Evolutionary conservation across 2,888 invertebrate species (phyloP), one percentile per base, ranked within the genome.

Genomic region (Cephus pulcher): DNA sequence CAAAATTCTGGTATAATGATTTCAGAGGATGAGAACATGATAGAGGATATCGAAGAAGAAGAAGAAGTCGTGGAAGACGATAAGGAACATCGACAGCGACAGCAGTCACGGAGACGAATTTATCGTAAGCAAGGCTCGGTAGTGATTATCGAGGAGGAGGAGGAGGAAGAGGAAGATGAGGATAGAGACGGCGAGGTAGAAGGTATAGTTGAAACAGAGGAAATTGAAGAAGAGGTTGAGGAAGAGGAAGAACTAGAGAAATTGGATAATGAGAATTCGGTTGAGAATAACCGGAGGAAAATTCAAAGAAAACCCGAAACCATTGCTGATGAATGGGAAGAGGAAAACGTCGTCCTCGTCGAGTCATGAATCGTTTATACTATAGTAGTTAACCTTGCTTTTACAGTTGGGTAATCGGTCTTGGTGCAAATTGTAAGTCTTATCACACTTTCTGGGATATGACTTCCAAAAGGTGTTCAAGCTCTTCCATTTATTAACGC

Each of bases 191-290:
- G n/a, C 9, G 30, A 35, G 6, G 9, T 34, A 37, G 32, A 68
- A 32, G 74, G 34, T 68, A 56, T 32, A n/a, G 30, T 78, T n/a
- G n/a, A 76, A 11, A 34, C 37, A 77, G 78, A 78, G 15, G 37
- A 76, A 34, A 75, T 69, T 9, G 70, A 79, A 79, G 32, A 80
- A n/a, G 40, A 34, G 32, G 56, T 56, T 2, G 56, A 56, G 34
- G 69, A 76, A 32, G 32, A 78, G 32, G 73, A 76, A 12, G 83
- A 81, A 69, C 76, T 95, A 95, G 89, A 94, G 81, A 90, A 93
- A 79, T 91, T 95, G 0, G 90, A 95, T 1, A 91, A 92, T 0
- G 95, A 95, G 86, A 94, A 95, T 87, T 95, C 95, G 86, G 92
- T 94, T 74, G 95, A 95, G 68, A 80, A 78, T 23, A 74, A 73